phyloP scores from a whole-genome alignment of 2,888 invertebrate genomes.

The Zootermopsis nevadensis region DNA sequence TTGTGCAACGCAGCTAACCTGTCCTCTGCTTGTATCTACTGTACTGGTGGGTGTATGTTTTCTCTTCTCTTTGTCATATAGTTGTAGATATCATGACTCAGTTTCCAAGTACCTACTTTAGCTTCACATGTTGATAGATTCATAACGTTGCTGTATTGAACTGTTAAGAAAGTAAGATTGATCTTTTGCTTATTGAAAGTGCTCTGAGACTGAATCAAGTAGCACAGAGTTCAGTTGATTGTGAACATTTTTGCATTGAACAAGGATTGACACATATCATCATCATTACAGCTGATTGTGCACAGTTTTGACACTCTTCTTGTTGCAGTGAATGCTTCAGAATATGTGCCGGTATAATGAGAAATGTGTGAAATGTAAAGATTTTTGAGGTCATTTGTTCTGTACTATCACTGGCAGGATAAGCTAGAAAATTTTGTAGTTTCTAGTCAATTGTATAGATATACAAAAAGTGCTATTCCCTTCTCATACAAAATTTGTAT shows the following conservation, averaged over 20 bases:
- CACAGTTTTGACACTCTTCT: constrained; percentile 6
- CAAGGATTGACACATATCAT: neutral
- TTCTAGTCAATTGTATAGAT: neutral
- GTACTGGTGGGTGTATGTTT: constrained; percentile 55
- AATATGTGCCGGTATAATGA: too few relatives aligned
- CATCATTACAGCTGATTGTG: neutral
- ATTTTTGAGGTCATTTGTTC: neutral
- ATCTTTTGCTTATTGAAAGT: neutral
- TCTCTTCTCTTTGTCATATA: constrained; percentile 46
- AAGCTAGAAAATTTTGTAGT: neutral
- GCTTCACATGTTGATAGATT: neutral
- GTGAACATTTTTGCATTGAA: neutral
- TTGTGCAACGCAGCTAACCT: constrained; percentile 55
- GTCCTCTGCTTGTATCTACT: constrained; percentile 56
- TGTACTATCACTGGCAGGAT: neutral
- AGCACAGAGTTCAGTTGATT: neutral
- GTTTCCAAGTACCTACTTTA: neutral
- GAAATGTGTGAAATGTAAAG: neutral
- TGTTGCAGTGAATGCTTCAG: neutral
- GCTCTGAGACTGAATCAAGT: neutral
- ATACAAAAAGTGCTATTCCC: too few relatives aligned
- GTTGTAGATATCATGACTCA: constrained; percentile 7
- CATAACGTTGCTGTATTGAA: neutral
- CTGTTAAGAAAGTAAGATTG: neutral
- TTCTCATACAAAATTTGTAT: too few relatives aligned